Percentiles rank a stretch among this genome's conserved stretches.
Conservation (phyloP, 2,888 invertebrate species). For the Drosophila lutescens region DNA sequence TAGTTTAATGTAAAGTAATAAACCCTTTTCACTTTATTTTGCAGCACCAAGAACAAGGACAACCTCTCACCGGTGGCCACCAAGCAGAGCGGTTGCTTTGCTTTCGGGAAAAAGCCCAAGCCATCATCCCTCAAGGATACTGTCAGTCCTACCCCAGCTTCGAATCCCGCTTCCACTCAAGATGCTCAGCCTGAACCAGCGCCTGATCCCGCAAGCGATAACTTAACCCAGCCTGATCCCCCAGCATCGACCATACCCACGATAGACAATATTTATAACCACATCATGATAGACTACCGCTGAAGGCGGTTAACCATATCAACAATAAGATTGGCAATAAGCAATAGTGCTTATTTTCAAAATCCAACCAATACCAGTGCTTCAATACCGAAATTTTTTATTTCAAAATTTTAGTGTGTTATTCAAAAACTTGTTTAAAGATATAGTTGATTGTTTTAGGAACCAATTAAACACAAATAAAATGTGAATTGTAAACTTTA, state of each 20-base stretch:
- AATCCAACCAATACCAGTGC: not conserved
- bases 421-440: not conserved
- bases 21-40: not conserved
- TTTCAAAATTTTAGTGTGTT: not conserved
- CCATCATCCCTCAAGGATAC: conserved; percentile 22
- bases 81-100: conserved; percentile 80
- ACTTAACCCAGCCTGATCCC: conserved; percentile 5
- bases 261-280: conserved; percentile 73
- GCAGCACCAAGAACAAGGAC: conserved; percentile 79
- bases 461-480: not conserved
- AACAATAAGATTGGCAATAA: not conserved
- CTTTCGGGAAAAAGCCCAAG: conserved; percentile 81
- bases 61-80: conserved; percentile 81
- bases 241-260: conserved; percentile 59
- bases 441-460: not conserved
- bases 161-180: not conserved
- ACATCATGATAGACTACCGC: conserved; percentile 53
- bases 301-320: not conserved
- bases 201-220: conserved; percentile 3
- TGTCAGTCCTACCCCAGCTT: not conserved
- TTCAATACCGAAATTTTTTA: not conserved
- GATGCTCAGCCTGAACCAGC: conserved; percentile 2
- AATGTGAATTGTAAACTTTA: too few relatives aligned
- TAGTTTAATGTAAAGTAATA: not conserved
- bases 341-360: too few relatives aligned